Evolutionary conservation across 1,140 invertebrate genomes (phyloP).

Genomic region (Orius insidiosus): DNA sequence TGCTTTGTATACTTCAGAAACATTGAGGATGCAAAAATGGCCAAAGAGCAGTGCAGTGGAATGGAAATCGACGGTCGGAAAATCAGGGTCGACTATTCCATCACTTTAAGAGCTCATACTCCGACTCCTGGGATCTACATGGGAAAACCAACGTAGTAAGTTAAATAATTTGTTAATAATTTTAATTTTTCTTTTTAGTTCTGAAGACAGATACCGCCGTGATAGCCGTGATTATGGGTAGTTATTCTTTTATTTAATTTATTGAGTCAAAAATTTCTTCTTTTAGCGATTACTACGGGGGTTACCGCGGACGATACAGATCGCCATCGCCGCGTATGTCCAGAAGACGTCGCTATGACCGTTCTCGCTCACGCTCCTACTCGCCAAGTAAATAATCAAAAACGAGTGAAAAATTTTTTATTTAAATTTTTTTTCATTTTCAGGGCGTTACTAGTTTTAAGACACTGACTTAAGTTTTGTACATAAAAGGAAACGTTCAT

Average conservation of each 20-base stretch:
- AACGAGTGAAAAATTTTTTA: too few species aligned
- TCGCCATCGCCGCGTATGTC: conserved; percentile 40
- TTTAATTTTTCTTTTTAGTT: conserved; percentile 7
- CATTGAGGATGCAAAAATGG: conserved; percentile 76
- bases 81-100: conserved; percentile 92
- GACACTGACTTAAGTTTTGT: too few species aligned
- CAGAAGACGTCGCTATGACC: conserved; percentile 43
- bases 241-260: too few species aligned
- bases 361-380: conserved; percentile 65
- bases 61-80: conserved; percentile 85
- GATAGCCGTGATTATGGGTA: conserved; percentile 10
- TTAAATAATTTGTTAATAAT: background rate
- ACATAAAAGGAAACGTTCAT: too few species aligned
- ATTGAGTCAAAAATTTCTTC: conserved; percentile 12
- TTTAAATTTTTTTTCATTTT: too few species aligned
- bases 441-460: too few species aligned
- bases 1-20: conserved; percentile 91
- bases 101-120: conserved; percentile 91
- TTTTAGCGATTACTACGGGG: conserved; percentile 26
- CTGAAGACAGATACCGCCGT: conserved; percentile 3
- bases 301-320: conserved; percentile 33
- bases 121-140: conserved; percentile 97
- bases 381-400: conserved; percentile 74
- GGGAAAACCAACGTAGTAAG: conserved; percentile 70
- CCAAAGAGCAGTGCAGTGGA: conserved; percentile 84